Evolutionary conservation across 2,797 vertebrate genomes (phyloP).

Genomic region (Tragopan temminckii): DNA sequence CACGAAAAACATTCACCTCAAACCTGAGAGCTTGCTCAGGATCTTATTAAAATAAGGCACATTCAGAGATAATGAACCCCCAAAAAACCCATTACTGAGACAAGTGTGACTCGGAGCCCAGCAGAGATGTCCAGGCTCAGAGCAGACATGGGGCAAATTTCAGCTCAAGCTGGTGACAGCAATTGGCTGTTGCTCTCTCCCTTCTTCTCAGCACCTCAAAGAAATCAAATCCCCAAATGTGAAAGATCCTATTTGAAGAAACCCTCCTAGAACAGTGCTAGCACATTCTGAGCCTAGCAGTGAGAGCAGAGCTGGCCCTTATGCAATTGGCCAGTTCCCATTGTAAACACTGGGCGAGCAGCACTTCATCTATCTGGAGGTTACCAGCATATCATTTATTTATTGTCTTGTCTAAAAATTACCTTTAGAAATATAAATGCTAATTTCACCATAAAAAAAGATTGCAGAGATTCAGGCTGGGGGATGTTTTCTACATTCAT

Average conservation of each 20-base stretch:
- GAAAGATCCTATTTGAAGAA: neutral
- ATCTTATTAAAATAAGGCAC: neutral
- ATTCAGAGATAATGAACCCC: neutral
- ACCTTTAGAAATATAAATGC: constrained; percentile 65
- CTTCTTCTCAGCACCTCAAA: neutral
- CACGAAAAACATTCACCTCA: neutral
- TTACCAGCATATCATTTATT: neutral
- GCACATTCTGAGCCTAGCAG: neutral
- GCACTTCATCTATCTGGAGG: neutral
- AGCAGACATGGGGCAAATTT: constrained; percentile 1
- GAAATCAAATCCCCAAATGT: neutral
- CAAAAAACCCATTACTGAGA: neutral
- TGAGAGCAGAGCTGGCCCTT: neutral
- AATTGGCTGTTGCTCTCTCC: neutral
- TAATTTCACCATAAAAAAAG: constrained; percentile 48
- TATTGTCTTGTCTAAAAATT: constrained; percentile 43
- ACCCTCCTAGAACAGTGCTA: neutral
- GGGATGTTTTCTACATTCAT: constrained; percentile 38
- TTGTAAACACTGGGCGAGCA: neutral
- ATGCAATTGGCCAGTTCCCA: neutral
- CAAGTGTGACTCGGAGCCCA: neutral
- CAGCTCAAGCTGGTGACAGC: neutral
- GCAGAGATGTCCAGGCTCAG: neutral
- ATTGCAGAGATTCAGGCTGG: neutral
- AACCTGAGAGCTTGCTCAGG: neutral